These are phyloP conservation scores for Drosophila formosana DNA, from an alignment of 2,888 invertebrate species.

Conservation along the genomic window DNA sequence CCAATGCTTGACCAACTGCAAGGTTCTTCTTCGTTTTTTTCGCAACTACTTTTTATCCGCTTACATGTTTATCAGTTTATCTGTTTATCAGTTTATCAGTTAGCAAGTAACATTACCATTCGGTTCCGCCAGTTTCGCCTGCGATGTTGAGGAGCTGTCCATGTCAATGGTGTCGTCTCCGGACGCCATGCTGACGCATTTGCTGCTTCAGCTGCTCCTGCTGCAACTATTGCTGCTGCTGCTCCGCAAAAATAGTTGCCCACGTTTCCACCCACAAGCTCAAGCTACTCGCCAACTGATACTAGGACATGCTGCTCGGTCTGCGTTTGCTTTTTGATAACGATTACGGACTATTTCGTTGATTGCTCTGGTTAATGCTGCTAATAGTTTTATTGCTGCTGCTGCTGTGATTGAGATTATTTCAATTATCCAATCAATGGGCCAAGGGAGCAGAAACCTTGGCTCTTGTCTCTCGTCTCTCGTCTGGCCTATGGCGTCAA, in stretches of 20 bases:
- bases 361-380: slow-evolving; percentile 17
- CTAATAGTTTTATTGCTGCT: slow-evolving; percentile 13
- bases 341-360: not conserved
- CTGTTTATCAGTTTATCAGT: slow-evolving; percentile 1
- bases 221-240: slow-evolving; percentile 29
- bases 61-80: slow-evolving; percentile 10
- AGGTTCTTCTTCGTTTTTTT: slow-evolving; percentile 2
- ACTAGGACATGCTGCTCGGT: slow-evolving; percentile 68
- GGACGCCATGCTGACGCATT: slow-evolving; percentile 90
- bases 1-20: slow-evolving; percentile 21
- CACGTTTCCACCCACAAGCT: slow-evolving; percentile 29
- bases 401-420: slow-evolving; percentile 27
- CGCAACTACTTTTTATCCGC: not conserved
- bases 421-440: slow-evolving; percentile 67
- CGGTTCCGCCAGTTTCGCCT: slow-evolving; percentile 87
- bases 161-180: slow-evolving; percentile 91
- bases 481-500: slow-evolving; percentile 61
- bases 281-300: slow-evolving; percentile 25
- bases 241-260: slow-evolving; percentile 21
- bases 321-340: slow-evolving; percentile 1
- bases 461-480: slow-evolving; percentile 51
- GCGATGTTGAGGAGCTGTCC: slow-evolving; percentile 88
- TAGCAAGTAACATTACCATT: slow-evolving; percentile 55
- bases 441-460: slow-evolving; percentile 73
- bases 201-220: slow-evolving; percentile 35